Base-by-base conservation (phyloP, 2,113 vertebrate genomes). In the Cephalopterus ornatus region DNA sequence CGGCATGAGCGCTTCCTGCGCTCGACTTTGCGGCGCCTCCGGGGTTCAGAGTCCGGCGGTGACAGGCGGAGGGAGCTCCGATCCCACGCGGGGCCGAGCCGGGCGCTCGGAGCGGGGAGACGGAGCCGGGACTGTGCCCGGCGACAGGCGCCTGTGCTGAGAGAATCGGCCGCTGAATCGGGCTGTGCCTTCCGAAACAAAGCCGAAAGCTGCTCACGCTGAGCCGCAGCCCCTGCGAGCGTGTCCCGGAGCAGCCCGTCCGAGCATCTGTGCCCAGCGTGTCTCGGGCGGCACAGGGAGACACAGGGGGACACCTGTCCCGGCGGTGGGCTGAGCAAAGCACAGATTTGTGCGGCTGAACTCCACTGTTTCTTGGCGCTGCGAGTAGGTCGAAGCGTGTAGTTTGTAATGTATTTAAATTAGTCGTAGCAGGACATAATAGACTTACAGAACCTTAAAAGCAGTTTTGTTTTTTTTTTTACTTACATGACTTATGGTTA, bases 161-260 rank as follows among this genome's bases (percentile, higher is more conserved):
- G 1, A 26, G 2, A 10, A 1, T 6, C 17, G 6, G 35, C 47
- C 46, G 12, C 4, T 22, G 14, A 7, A 0, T 8, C 19, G 14
- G 20, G 55, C 42, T 7, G 21, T 7, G 66, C 32, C 4, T 30
- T 8, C 9, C 13, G 1, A 8, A 16, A 21, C 50, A 7, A 28
- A 85, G 83, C 10, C 10, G 46, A 2, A 26, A 35, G 52, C 62
- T 12, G 7, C 44, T 9, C 2, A 0, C 0, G 6, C 3, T 1
- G 44, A 68, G 73, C 35, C 32, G 33, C 75, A 2, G 76, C 1
- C 39, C 0, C 33, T 3, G 49, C 27, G 13, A 4, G 41, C 3
- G 11, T 2, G 14, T 2, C 2, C 2, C 23, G 14, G 50, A 20
- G 37, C 8, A 1, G 22, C 42, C n/a, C 8, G 2, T 2, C 32